Conservation (phyloP, 2,797 vertebrate genomes). For the Pygocentrus nattereri region DNA sequence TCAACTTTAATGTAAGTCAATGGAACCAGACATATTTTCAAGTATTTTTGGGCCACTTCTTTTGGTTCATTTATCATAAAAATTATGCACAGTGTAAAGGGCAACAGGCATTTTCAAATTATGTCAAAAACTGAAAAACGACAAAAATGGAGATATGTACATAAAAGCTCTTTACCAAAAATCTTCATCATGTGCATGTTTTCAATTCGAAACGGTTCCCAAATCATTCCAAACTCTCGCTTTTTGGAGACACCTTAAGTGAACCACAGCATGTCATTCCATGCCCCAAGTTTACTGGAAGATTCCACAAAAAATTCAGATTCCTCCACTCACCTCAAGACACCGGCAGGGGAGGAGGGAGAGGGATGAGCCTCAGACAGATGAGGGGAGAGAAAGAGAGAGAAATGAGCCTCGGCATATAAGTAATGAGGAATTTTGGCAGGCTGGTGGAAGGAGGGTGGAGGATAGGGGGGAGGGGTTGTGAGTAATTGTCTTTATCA, state of each 20-base stretch:
- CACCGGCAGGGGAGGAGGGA: background rate
- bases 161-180: background rate
- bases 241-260: background rate
- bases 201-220: background rate
- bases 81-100: no score
- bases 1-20: no score
- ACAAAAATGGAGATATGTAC: no score
- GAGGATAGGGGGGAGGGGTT: background rate
- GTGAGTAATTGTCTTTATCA: slow-evolving; percentile 50
- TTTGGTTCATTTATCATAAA: no score
- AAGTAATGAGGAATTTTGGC: slow-evolving; percentile 64
- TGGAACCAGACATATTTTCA: no score
- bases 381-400: no score
- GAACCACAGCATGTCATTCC: background rate
- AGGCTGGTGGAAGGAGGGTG: slow-evolving; percentile 47
- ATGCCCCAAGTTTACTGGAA: slow-evolving; percentile 8
- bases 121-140: no score
- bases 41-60: no score
- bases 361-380: background rate
- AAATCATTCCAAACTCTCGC: background rate
- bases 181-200: background rate
- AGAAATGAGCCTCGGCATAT: slow-evolving; percentile 1
- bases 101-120: no score
- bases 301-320: slow-evolving; percentile 36
- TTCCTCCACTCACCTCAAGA: slow-evolving; percentile 31